phyloP scores from a whole-genome alignment of 2,888 invertebrate genomes.

The Noctua janthe region DNA sequence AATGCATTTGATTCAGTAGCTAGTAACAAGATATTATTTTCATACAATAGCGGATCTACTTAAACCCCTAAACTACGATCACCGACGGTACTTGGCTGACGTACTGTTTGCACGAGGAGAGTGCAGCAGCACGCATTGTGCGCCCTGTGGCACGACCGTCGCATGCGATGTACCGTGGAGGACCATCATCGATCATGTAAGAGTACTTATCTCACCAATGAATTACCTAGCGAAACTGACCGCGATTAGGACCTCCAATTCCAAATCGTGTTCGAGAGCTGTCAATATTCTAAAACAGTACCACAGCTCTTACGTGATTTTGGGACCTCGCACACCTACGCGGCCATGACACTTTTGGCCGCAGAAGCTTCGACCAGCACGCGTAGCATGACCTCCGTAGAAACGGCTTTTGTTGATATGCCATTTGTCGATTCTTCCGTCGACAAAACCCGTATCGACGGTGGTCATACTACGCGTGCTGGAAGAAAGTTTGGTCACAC shows the following conservation, averaged over 20 bases:
- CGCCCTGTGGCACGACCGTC: slow-evolving; percentile 77
- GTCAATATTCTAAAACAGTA: too few relatives aligned
- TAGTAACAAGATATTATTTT: not conserved
- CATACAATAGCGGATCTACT: slow-evolving; percentile 74
- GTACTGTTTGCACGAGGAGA: slow-evolving; percentile 74
- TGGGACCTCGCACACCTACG: not conserved
- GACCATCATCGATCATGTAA: slow-evolving; percentile 75
- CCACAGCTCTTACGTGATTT: not conserved
- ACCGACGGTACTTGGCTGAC: slow-evolving; percentile 79
- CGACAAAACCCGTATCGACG: too few relatives aligned
- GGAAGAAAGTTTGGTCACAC: too few relatives aligned
- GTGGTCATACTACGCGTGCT: too few relatives aligned
- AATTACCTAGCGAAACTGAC: not conserved
- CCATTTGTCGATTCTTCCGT: too few relatives aligned
- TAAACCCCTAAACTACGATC: slow-evolving; percentile 75
- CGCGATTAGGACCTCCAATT: not conserved
- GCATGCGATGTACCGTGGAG: slow-evolving; percentile 80
- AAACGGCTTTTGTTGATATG: too few relatives aligned
- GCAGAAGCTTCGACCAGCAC: not conserved
- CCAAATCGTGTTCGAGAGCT: too few relatives aligned
- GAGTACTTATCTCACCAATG: not conserved
- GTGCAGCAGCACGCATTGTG: slow-evolving; percentile 74
- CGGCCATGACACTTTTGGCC: not conserved
- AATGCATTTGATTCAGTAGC: not conserved
- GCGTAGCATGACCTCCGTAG: too few relatives aligned